These are phyloP conservation scores for Myotis findleyi DNA, from an alignment of 2,797 vertebrate genomes.

Conservation along the genomic window DNA sequence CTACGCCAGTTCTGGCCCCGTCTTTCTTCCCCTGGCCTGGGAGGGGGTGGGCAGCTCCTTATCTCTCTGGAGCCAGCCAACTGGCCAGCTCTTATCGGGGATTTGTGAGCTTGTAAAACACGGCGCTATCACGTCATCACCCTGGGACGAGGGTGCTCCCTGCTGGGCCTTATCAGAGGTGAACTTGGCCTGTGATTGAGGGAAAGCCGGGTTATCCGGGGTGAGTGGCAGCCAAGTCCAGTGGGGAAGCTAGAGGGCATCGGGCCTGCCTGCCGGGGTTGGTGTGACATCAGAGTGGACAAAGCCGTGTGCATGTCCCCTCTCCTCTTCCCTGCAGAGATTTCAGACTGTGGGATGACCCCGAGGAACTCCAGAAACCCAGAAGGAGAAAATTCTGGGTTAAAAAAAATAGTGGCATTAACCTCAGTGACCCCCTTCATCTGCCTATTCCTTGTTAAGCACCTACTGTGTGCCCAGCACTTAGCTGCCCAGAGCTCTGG, in stretches of 20 bases:
- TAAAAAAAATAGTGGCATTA: background rate
- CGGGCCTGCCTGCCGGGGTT: background rate
- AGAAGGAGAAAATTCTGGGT: background rate
- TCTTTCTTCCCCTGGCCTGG: background rate
- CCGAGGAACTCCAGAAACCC: background rate
- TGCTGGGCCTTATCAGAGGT: background rate
- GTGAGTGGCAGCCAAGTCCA: rapidly evolving
- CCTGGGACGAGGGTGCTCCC: background rate
- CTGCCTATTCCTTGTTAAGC: background rate
- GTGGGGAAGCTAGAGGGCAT: background rate
- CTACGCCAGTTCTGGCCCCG: rapidly evolving
- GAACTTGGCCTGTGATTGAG: slow-evolving; percentile 22
- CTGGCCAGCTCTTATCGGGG: slow-evolving; percentile 25
- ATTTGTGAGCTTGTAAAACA: slow-evolving; percentile 79
- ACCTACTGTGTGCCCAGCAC: background rate
- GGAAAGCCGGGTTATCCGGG: background rate
- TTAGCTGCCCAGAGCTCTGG: background rate
- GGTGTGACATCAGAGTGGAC: too few species aligned
- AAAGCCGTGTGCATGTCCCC: rapidly evolving
- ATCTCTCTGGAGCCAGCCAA: slow-evolving; percentile 47
- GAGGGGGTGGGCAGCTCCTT: slow-evolving; percentile 20
- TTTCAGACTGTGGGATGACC: background rate
- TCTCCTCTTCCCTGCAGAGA: too few species aligned
- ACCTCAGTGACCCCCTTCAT: rapidly evolving
- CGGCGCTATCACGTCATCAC: slow-evolving; percentile 59